Evolutionary conservation across 2,888 invertebrate species (phyloP).

Genomic region (Criorhina ranunculi): DNA sequence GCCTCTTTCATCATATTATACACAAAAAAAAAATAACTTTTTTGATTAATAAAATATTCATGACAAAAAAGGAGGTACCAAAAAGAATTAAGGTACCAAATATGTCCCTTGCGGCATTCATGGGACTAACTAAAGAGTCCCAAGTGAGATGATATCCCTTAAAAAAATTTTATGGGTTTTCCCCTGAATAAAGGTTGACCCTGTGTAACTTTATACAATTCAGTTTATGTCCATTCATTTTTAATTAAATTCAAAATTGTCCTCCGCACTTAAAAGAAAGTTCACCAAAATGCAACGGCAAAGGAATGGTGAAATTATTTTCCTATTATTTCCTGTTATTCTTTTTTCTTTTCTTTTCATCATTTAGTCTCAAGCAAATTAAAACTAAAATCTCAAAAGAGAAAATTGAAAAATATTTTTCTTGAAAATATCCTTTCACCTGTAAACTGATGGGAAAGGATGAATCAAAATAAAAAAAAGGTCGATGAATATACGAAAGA

Average conservation of each 20-base stretch:
- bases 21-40: neutral
- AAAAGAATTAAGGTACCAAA: slow-evolving; percentile 11
- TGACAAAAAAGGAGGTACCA: neutral
- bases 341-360: neutral
- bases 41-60: slow-evolving; percentile 23
- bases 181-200: neutral
- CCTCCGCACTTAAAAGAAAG: too few relatives aligned
- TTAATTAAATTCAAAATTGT: neutral
- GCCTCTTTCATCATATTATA: neutral
- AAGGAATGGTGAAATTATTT: neutral
- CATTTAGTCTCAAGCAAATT: neutral
- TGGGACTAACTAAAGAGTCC: slow-evolving; percentile 9
- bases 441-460: neutral
- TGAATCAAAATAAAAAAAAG: neutral
- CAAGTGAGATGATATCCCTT: neutral
- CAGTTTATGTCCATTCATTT: neutral
- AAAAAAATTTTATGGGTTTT: neutral
- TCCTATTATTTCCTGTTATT: slow-evolving; percentile 8
- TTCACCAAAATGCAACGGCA: neutral
- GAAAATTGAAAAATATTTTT: slow-evolving; percentile 20
- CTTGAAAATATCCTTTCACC: neutral
- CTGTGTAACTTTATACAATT: neutral
- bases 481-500: neutral
- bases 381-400: slow-evolving; percentile 46
- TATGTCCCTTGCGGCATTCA: slow-evolving; percentile 8